Evolutionary conservation across 2,797 vertebrate species (phyloP), one percentile per base, ranked within the genome.

Genomic region (Aeoliscus strigatus): DNA sequence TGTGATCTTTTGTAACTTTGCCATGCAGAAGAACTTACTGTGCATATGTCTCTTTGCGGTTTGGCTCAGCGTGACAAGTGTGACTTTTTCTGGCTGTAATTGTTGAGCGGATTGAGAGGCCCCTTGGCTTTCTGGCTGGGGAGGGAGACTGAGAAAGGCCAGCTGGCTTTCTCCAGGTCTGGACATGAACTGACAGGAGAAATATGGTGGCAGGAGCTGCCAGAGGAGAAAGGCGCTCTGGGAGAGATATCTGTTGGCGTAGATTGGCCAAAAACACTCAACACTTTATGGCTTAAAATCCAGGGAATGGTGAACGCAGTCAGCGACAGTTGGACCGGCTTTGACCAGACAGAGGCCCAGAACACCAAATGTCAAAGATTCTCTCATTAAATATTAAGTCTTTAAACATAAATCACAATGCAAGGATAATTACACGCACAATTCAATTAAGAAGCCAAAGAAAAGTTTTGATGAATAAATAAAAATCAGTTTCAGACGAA

Each of bases 161-260:
- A 87, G 76, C 75, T 87, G 85, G 80, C 80, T 71, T 58, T 49
- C 51, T 63, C 39, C 55, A 54, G 64, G 60, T 76, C 75, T 84
- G 79, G 78, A 72, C 16, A 12, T 66, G 50, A 75, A 69, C 53
- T 75, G 79, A 74, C 81, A 79, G 75, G 61, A 79, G 72, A 79
- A 83, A 82, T 80, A 82, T 80, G 83, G 71, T 77, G 54, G 45
- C 38, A 30, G 54, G 71, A 61, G 60, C 73, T 77, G 78, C 84
- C 80, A 86, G 59, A 74, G 70, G 65, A 81, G 71, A 83, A 62
- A 38, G 28, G 45, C 51, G 56, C 58, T 59, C 49, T 55, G 51
- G 57, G 72, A 75, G 67, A 73, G 66, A 77, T 61, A 62, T 69
- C 34, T 52, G 11, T 48, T 57, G 52, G 58, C 70, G 37, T 52